Evolutionary conservation across 2,113 vertebrate species (phyloP).

Genomic region (Fregetta grallaria): DNA sequence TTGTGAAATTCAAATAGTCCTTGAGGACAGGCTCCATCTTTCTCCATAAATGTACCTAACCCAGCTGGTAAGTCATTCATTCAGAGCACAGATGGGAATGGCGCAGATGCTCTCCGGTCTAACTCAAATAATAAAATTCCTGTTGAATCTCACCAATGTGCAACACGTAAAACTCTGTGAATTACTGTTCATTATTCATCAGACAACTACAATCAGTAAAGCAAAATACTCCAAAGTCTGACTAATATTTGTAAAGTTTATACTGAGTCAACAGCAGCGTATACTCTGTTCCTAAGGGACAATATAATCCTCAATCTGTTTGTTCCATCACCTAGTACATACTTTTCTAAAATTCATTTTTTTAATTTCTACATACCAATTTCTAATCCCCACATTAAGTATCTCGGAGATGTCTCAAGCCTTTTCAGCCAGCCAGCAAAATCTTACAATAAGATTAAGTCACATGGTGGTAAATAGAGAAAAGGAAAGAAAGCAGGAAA

Average conservation of each 20-base stretch:
- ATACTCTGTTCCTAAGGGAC: not conserved
- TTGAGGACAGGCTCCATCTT: not conserved
- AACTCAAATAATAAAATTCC: not conserved
- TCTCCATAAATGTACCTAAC: not conserved
- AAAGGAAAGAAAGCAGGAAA: not conserved
- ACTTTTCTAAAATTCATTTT: not conserved
- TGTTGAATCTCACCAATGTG: not conserved
- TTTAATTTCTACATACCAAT: not conserved
- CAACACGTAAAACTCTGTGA: not conserved
- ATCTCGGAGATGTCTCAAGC: not conserved
- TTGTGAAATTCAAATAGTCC: conserved; percentile 4
- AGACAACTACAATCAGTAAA: not conserved
- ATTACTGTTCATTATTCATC: not conserved
- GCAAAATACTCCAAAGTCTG: not conserved
- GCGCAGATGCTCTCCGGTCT: not conserved
- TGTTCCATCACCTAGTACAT: not conserved
- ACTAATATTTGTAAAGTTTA: not conserved
- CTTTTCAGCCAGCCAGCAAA: not conserved
- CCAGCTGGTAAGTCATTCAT: not conserved
- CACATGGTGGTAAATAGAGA: not conserved
- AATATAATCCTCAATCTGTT: not conserved
- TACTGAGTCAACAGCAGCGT: not conserved
- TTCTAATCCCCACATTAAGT: not conserved
- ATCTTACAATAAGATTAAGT: not conserved
- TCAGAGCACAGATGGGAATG: not conserved